A percentile compares a stretch with the other conserved stretches of the same genome.
Conservation (phyloP, 1,140 invertebrate genomes). For the Coptotermes formosanus region DNA sequence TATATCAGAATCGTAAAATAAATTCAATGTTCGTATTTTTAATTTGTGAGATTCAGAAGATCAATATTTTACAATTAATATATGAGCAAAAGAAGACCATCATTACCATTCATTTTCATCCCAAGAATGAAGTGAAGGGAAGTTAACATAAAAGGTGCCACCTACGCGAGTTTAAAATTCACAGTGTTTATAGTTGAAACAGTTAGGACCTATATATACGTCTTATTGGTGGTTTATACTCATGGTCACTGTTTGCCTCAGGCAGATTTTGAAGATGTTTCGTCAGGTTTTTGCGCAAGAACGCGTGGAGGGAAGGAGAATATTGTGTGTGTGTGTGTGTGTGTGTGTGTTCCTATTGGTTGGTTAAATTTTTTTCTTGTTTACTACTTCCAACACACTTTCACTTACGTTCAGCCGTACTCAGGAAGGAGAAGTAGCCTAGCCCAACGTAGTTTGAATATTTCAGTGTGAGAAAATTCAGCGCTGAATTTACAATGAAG, state of each 20-base stretch:
- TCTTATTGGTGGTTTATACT: not conserved
- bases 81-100: not conserved
- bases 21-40: no score
- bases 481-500: not conserved
- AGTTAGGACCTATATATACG: not conserved
- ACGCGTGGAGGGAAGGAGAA: not conserved
- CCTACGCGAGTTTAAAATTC: not conserved
- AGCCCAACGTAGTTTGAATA: not conserved
- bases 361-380: not conserved
- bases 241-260: not conserved
- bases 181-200: not conserved
- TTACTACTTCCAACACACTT: not conserved
- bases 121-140: not conserved
- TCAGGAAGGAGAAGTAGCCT: not conserved
- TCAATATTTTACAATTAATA: not conserved
- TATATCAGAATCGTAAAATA: no score
- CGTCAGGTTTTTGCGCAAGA: not conserved
- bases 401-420: not conserved
- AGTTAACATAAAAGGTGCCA: not conserved
- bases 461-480: not conserved
- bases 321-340: not conserved
- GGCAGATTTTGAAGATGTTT: not conserved
- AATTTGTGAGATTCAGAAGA: no score
- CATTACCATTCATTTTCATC: not conserved
- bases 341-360: not conserved